Base-by-base conservation (phyloP, 2,797 vertebrate species). In the Cuniculus paca region DNA sequence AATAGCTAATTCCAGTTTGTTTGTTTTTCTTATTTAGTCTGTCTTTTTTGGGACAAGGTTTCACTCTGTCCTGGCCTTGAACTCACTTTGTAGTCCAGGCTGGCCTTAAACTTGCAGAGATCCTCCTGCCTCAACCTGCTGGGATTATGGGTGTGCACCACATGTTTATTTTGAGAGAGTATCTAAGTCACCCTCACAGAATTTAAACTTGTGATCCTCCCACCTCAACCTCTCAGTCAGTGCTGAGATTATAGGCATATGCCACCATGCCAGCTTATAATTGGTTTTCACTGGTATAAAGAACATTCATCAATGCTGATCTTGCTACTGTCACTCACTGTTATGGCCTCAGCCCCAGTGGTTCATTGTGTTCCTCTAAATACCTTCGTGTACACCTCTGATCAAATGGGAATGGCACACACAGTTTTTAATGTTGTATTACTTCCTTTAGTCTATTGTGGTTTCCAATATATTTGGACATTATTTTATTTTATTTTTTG, bases 291-390 rank as follows among this genome's bases (percentile, higher is more conserved):
- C 36, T 56, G 75, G 74, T 8, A 31, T 75, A 42, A n/a, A 74
- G 2, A 95, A 10, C 72, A 84, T 80, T 13, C 17, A 60, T 52
- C 80, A 75, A 31, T 42, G 58, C 31, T 95, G 56, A 86, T 34
- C n/a, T 61, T 78, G 77, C 81, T 56, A 52, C 0, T 92, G 68
- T 48, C 39, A 24, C 56, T 95, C 39, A 45, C 72, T 39, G 60
- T 16, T 60, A 39, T 79, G 42, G 65, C 39, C 81, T 87, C 77
- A 83, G 68, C 6, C 68, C 39, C 68, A 92, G 5, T n/a, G 42
- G 54, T 54, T 90, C 77, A 87, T 80, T 90, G 12, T 22, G 42
- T 63, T 84, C 42, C 87, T 94, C n/a, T 85, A 34, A 92, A 56
- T 11, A 56, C 24, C 36, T 42, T 26, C 48, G 61, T 42, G 28